Evolutionary conservation across 2,113 vertebrate species (phyloP).

Genomic region (Empidonax traillii): DNA sequence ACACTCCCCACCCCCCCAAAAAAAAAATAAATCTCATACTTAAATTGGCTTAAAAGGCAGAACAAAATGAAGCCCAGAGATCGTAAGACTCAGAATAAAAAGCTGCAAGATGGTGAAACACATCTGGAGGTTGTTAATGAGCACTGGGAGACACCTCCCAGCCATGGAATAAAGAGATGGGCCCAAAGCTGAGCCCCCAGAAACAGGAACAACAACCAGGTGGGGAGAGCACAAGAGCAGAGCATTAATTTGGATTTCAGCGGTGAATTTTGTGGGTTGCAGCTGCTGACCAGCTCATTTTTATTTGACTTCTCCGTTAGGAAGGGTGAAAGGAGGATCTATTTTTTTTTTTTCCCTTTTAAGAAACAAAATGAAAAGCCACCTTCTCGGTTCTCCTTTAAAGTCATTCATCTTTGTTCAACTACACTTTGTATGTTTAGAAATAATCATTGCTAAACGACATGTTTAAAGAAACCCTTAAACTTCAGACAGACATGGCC

Average conservation of each 20-base stretch:
- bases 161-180: rapidly evolving
- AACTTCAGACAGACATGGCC: neutral
- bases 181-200: neutral
- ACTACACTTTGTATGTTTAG: neutral
- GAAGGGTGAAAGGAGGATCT: neutral
- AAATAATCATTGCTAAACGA: neutral
- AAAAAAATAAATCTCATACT: neutral
- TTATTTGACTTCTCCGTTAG: neutral
- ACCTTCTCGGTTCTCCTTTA: neutral
- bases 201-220: neutral
- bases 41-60: neutral
- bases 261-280: neutral
- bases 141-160: neutral
- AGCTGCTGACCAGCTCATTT: neutral
- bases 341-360: neutral
- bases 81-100: neutral
- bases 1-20: neutral
- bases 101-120: neutral
- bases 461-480: neutral
- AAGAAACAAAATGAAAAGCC: neutral
- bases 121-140: neutral
- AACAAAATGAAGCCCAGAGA: neutral
- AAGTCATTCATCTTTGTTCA: neutral
- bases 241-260: neutral
- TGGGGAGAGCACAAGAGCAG: neutral